phyloP scores from a whole-genome alignment of 92 coral and sea anemone genomes.

The Zoanthus sociatus region DNA sequence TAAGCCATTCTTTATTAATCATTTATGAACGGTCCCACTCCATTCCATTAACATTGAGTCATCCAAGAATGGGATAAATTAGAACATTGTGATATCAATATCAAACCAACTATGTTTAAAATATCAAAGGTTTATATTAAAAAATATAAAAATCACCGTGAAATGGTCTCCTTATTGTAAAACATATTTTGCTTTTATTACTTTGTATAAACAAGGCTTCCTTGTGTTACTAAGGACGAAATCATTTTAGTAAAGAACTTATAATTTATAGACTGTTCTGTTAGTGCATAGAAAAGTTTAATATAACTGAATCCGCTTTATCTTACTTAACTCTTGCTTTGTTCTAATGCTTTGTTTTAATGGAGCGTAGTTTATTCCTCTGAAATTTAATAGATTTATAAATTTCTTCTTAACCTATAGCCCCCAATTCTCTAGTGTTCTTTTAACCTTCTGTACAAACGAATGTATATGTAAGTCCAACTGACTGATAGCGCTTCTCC shows the following conservation, averaged over 20 bases:
- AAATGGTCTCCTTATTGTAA: background rate
- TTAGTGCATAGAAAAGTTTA: background rate
- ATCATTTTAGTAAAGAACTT: background rate
- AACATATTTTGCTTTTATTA: background rate
- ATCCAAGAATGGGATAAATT: conserved; percentile 18
- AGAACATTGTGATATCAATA: background rate
- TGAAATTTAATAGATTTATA: too few species aligned
- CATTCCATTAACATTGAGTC: background rate
- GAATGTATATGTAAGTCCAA: background rate
- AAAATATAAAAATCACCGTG: background rate
- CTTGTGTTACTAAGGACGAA: background rate
- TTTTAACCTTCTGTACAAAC: too few species aligned
- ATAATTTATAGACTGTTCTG: background rate
- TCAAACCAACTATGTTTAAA: background rate
- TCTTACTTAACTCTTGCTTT: too few species aligned
- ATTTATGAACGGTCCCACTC: background rate
- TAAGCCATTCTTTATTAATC: background rate
- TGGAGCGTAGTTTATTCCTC: too few species aligned
- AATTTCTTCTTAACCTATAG: too few species aligned
- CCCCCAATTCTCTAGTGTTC: too few species aligned
- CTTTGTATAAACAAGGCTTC: background rate
- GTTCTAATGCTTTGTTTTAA: too few species aligned
- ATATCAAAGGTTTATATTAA: background rate
- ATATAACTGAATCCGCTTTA: background rate
- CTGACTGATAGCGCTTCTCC: background rate